Evolutionary conservation across 1,140 invertebrate genomes (phyloP).

Genomic region (Akabosia matsudoensis): DNA sequence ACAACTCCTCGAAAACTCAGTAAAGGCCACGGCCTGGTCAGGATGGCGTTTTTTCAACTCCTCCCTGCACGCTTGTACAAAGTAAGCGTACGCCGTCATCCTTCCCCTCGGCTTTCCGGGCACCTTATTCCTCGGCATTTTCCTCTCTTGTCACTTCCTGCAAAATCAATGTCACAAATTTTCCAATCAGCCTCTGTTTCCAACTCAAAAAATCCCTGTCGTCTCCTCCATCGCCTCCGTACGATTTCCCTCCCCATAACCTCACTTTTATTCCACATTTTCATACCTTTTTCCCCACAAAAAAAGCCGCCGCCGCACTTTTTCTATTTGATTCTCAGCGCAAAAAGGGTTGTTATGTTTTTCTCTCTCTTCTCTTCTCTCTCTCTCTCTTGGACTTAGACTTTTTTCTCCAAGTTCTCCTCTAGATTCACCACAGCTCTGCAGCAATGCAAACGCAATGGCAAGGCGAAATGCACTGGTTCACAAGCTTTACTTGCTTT

Average conservation of each 20-base stretch:
- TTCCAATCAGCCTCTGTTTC: no score
- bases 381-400: no score
- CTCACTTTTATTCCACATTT: no score
- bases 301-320: no score
- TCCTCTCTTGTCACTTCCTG: slow-evolving; percentile 11
- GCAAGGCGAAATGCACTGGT: slow-evolving; percentile 21
- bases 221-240: background rate
- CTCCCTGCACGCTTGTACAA: slow-evolving; percentile 97
- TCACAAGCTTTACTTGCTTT: slow-evolving; percentile 5
- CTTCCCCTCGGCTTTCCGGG: slow-evolving; percentile 83
- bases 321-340: slow-evolving; percentile 9
- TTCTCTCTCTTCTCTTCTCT: no score
- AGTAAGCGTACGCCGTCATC: slow-evolving; percentile 99
- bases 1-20: slow-evolving; percentile 99
- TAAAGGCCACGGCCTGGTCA: slow-evolving; percentile 95
- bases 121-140: slow-evolving; percentile 40
- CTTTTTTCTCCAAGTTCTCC: background rate
- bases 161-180: no score
- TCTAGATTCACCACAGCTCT: background rate
- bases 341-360: slow-evolving; percentile 3
- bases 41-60: slow-evolving; percentile 99
- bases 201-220: background rate
- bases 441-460: slow-evolving; percentile 19
- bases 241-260: no score
- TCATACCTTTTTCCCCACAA: no score